These are phyloP conservation scores for Megatriorchis doriae DNA, from an alignment of 2,113 vertebrate genomes.

Conservation along the genomic window DNA sequence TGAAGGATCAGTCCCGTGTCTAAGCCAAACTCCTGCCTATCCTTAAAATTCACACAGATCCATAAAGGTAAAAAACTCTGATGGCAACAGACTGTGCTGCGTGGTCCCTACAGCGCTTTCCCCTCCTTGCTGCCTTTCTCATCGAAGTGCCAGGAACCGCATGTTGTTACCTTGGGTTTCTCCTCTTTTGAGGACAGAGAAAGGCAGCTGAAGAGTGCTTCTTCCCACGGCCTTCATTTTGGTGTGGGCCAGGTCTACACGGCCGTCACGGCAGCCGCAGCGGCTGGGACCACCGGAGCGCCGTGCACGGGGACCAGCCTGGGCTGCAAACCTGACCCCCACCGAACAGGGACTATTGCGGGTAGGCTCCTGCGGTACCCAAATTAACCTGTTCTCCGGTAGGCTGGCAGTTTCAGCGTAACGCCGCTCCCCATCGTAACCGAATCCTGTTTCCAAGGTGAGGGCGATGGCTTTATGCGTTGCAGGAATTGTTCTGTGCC, in stretches of 20 bases:
- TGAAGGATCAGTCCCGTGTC: background rate
- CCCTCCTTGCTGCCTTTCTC: background rate
- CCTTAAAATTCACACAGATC: background rate
- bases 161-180: background rate
- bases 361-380: background rate
- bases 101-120: background rate
- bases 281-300: background rate
- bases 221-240: background rate
- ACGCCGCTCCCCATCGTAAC: background rate
- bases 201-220: rapidly evolving
- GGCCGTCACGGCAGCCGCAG: background rate
- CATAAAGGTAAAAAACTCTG: background rate
- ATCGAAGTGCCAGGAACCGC: background rate
- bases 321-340: background rate
- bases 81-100: background rate
- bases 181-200: background rate
- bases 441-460: background rate
- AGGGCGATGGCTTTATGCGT: background rate
- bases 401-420: background rate
- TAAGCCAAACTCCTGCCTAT: background rate
- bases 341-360: background rate
- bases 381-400: rapidly evolving
- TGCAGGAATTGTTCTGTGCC: background rate
- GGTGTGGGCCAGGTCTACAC: background rate
- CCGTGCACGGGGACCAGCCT: background rate